Base-by-base conservation (phyloP, 2,797 vertebrate species). In the Myripristis murdjan region DNA sequence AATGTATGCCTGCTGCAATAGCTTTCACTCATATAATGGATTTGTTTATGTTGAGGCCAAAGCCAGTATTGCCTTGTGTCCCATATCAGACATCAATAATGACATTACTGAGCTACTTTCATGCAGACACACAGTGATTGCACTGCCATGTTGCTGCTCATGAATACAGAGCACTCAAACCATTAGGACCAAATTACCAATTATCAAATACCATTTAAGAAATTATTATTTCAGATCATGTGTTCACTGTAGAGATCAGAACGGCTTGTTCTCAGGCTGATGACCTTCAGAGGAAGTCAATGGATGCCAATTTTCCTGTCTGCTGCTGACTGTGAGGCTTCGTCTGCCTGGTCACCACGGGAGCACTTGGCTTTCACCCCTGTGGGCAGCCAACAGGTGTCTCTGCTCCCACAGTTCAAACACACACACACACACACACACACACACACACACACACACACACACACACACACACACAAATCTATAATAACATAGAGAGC, bases 321-420 rank as follows among this genome's bases (percentile, higher is more conserved):
- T 58, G 31, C 56, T 37, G 5, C 44, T 61, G 35, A 53, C 41
- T 56, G 41, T 51, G 59, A 55, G 64, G 23, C 23, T 6, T 24
- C 10, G 51, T 74, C 70, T 66, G 41, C 73, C 37, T 39, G 46
- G 59, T 71, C 20, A 60, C 20, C 54, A 15, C 1, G n/a, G 57
- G 41, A 71, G 28, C 24, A 47, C 7, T 37, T 58, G 20, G 64
- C 67, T 67, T 33, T 67, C 26, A 41, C 2, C 47, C 59, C 60
- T 62, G 28, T 64, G 53, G 67, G 65, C 65, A 33, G 39, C 61
- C 23, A 43, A 60, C 65, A 71, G 49, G 71, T 73, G 79, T 75
- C 47, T 56, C 22, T 44, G 31, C 28, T 37, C 12, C 22, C 24
- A 28, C 28, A 43, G 49, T 58, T 33, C 39, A 69, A 4, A 60